Evolutionary conservation across 2,797 vertebrate species (phyloP).

Genomic region (Cuculus canorus): DNA sequence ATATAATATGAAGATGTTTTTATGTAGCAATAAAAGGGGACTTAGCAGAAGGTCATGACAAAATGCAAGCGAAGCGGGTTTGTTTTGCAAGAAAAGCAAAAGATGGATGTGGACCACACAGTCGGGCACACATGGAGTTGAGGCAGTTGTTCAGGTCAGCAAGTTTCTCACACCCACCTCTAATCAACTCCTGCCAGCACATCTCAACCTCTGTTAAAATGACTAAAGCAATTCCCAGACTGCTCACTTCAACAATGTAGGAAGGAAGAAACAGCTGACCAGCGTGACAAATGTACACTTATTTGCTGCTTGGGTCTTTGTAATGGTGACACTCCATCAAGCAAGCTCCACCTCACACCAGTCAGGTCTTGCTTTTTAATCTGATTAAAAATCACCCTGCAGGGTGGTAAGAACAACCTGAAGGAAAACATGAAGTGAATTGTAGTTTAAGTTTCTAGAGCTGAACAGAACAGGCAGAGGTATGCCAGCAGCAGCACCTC

Average conservation of each 20-base stretch:
- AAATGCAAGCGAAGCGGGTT: background rate
- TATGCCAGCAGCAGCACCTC: background rate
- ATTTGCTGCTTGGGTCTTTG: background rate
- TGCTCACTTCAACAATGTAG: background rate
- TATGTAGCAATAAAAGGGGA: background rate
- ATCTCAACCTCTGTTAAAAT: background rate
- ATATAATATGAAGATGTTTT: background rate
- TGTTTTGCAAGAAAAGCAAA: background rate
- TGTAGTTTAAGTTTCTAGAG: background rate
- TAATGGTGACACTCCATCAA: background rate
- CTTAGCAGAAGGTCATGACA: background rate
- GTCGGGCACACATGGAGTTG: background rate
- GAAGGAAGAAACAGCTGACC: background rate
- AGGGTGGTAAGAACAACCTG: background rate
- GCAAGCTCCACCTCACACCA: background rate
- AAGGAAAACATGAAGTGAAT: background rate
- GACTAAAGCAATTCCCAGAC: background rate
- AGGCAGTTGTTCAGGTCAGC: background rate
- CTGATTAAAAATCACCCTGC: background rate
- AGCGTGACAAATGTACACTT: background rate
- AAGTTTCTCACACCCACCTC: background rate
- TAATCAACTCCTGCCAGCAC: background rate
- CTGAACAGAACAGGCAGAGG: background rate
- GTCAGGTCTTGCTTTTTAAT: background rate
- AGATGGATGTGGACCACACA: background rate